Base-by-base conservation (phyloP, 2,113 vertebrate species). In the Elanoides forficatus region DNA sequence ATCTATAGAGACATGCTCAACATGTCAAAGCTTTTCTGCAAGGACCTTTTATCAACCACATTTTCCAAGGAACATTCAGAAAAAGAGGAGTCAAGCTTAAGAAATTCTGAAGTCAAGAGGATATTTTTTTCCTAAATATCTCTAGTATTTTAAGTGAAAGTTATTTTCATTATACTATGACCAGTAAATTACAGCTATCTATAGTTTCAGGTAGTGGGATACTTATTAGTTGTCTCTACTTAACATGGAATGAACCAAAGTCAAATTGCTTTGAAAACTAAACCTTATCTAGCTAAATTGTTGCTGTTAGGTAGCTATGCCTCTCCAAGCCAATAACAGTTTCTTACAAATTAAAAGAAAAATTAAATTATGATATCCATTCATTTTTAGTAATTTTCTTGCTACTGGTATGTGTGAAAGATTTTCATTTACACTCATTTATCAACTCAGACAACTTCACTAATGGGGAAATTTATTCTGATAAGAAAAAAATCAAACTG, bases 371-470 rank as follows among this genome's bases (percentile, higher is more conserved):
- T 53, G 2, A 34, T n/a, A 91, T 12, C 15, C 1, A 5, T 75
- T 68, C 0, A 30, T 32, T 79, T 83, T 73, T 53, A 81, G 25
- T 55, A 47, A 27, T 40, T 82, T 86, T 81, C 20, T 55, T 74
- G 9, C 36, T 25, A 50, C 19, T 63, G 10, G n/a, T 80, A 81
- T 20, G 29, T 89, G 53, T 80, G 72, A 94, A 94, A 80, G 67
- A 59, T 45, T 91, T 94, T 86, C 52, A 75, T 88, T 86, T 71
- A 75, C 70, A 83, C 83, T 75, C 38, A 60, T 59, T 83, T 93
- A 86, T 83, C 72, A 95, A 40, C 62, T 72, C 40, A 68, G 71
- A 62, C 58, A 89, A 73, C 22, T 76, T 72, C 40, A 62, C 52
- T 82, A 92, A 86, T n/a, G 30, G 42, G 19, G 16, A 29, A 58